Evolutionary conservation across 2,113 vertebrate species (phyloP).

Genomic region (Vanacampus margaritifer): DNA sequence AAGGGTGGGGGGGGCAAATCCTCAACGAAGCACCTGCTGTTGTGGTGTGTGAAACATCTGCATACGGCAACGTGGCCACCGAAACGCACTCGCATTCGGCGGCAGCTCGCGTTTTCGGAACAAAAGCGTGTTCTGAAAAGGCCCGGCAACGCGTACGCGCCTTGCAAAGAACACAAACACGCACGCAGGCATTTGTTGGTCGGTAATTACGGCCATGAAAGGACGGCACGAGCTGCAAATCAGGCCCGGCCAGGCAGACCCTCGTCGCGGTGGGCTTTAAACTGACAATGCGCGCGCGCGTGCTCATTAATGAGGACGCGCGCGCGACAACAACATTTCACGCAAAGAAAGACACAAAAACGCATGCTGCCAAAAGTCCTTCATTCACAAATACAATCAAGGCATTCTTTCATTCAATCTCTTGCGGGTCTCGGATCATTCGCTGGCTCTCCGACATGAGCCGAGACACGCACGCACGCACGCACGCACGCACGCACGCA

Average conservation of each 20-base stretch:
- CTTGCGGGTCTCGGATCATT: not conserved
- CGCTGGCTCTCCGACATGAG: not conserved
- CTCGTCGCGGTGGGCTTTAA: conserved; percentile 39
- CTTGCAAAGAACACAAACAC: not conserved
- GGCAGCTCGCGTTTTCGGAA: conserved; percentile 20
- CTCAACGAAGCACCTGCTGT: conserved; percentile 13
- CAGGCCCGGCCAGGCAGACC: conserved; percentile 25
- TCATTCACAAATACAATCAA: not conserved
- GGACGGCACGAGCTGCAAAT: conserved; percentile 30
- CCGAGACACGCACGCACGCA: not conserved
- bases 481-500: conserved; percentile 11
- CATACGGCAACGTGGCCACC: not conserved
- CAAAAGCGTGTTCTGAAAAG: conserved; percentile 13
- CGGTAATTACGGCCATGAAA: conserved; percentile 50
- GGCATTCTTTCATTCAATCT: not conserved
- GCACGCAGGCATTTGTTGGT: conserved; percentile 9
- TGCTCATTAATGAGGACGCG: conserved; percentile 50
- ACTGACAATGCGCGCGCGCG: conserved; percentile 27
- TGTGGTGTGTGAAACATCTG: not conserved
- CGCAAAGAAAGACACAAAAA: conserved; percentile 9
- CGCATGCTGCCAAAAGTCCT: not conserved
- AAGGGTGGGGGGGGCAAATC: too few species aligned
- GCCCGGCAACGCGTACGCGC: not conserved
- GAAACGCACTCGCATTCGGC: conserved; percentile 23
- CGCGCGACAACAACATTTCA: not conserved